phyloP scores from a whole-genome alignment of 2,797 vertebrate genomes.

The Myotis daubentonii region DNA sequence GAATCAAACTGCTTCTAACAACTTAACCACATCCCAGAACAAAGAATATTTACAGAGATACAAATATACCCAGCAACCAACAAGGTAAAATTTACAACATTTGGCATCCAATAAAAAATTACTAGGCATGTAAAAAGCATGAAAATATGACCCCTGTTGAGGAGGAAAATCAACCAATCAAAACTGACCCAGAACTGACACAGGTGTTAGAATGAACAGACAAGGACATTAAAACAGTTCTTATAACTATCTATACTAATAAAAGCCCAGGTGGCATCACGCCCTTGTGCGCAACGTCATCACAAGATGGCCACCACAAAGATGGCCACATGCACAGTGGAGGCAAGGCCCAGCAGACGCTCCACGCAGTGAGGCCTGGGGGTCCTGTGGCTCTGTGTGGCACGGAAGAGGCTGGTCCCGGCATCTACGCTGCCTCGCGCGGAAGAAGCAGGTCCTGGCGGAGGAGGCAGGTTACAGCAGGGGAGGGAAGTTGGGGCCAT shows the following conservation, averaged over 20 bases:
- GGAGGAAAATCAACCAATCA: not conserved
- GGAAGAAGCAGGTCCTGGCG: too few relatives aligned
- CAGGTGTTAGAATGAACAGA: not conserved
- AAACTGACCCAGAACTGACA: not conserved
- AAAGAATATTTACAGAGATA: not conserved
- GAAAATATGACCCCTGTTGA: not conserved
- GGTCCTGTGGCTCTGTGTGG: too few relatives aligned
- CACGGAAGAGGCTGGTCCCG: too few relatives aligned
- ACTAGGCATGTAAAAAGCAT: not conserved
- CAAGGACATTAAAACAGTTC: not conserved
- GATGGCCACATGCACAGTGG: too few relatives aligned
- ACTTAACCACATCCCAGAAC: not conserved
- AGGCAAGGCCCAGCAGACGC: too few relatives aligned
- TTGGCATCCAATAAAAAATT: not conserved
- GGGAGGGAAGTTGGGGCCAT: too few relatives aligned
- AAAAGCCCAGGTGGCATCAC: too few relatives aligned
- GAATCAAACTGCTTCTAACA: constrained; percentile 2
- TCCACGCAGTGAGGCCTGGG: too few relatives aligned
- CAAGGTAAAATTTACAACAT: not conserved
- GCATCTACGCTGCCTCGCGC: too few relatives aligned
- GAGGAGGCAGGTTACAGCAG: too few relatives aligned
- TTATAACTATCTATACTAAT: not conserved
- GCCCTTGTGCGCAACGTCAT: too few relatives aligned
- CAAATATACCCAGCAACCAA: not conserved
- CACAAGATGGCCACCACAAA: too few relatives aligned